Evolutionary conservation across 2,888 invertebrate genomes (phyloP), one percentile per base, ranked within the genome.

Genomic region (Brachyptera putata): DNA sequence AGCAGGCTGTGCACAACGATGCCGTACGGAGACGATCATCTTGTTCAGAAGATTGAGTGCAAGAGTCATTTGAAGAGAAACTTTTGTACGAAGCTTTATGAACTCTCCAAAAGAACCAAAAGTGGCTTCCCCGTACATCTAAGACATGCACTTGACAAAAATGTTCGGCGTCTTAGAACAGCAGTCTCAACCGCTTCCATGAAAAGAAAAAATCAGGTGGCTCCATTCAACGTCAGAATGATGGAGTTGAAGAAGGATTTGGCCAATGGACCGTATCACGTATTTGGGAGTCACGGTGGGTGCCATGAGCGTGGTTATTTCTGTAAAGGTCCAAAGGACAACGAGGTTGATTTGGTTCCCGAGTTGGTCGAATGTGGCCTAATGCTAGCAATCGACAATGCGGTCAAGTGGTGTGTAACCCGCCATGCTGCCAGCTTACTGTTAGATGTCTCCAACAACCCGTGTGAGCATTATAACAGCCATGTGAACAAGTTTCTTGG

Each of bases 1-100:
- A 46, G 16, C 1, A 22, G 36, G 41, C 46, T 57, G 36, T 36
- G 16, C 26, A 34, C 22, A 4, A 46, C 30, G 18, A 57, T 46
- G 57, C 57, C 57, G 2, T 46, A 57, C n/a, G 57, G 48, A 2
- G 46, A 24, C 16, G 34, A 46, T 25, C 25, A 16, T 13, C 21
- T 13, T 3, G 16, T 57, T 30, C 46, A 57, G 34, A 57, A 57
- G 26, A 26, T 57, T 2, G 57, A 57, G 25, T 57, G 46, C 21
- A 26, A 48, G 26, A 57, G 48, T 25, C 43, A 43, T 18, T 21
- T 43, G 4, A 14, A 18, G 11, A 5, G 43, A 18, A 43, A 43
- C 21, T 14, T 21, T 3, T 18, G 43, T 18, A 43, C 16, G 3
- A 43, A 21, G 18, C 21, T 43, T 18, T 18, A 14, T 21, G 18